A percentile compares a stretch with the other conserved stretches of the same genome.
These are phyloP conservation scores for Eupeodes corollae DNA, from an alignment of 1,140 invertebrate species.

Conservation along the genomic window DNA sequence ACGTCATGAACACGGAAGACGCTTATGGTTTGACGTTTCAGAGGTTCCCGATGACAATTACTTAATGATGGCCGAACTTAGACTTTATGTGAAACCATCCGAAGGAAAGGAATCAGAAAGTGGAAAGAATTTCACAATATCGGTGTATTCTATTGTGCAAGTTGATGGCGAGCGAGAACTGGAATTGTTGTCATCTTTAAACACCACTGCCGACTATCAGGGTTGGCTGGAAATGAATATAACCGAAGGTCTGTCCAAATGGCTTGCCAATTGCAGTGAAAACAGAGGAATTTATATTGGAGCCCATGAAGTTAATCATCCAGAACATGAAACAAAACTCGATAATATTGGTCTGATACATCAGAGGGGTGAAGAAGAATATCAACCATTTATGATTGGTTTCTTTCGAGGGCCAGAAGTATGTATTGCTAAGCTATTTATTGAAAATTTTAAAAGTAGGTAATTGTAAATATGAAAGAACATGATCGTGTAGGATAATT, in stretches of 20 bases:
- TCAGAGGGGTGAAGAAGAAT: slow-evolving; percentile 56
- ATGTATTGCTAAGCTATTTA: slow-evolving; percentile 35
- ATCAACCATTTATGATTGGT: slow-evolving; percentile 73
- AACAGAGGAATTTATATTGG: slow-evolving; percentile 74
- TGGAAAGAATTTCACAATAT: slow-evolving; percentile 2
- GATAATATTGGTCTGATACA: slow-evolving; percentile 68
- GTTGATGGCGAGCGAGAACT: slow-evolving; percentile 38
- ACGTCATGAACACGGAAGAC: slow-evolving; percentile 64
- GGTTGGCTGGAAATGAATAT: slow-evolving; percentile 63
- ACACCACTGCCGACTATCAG: slow-evolving; percentile 41
- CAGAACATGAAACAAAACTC: slow-evolving; percentile 64
- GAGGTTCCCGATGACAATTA: slow-evolving; percentile 63
- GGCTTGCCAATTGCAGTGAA: slow-evolving; percentile 58
- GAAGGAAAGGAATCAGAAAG: not conserved
- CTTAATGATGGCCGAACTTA: slow-evolving; percentile 70
- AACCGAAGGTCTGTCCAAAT: slow-evolving; percentile 53
- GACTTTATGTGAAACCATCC: slow-evolving; percentile 53
- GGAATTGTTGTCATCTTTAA: slow-evolving; percentile 25
- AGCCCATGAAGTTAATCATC: slow-evolving; percentile 42
- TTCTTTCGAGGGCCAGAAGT: slow-evolving; percentile 55
- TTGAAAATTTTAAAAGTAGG: slow-evolving; percentile 20
- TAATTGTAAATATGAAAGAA: not conserved
- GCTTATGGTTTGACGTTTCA: slow-evolving; percentile 78
- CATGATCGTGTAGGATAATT: no score
- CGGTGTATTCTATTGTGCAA: slow-evolving; percentile 37